Evolutionary conservation across 1,140 invertebrate species (phyloP), one percentile per base, ranked within the genome.

Genomic region (Lasioglossum baleicum): DNA sequence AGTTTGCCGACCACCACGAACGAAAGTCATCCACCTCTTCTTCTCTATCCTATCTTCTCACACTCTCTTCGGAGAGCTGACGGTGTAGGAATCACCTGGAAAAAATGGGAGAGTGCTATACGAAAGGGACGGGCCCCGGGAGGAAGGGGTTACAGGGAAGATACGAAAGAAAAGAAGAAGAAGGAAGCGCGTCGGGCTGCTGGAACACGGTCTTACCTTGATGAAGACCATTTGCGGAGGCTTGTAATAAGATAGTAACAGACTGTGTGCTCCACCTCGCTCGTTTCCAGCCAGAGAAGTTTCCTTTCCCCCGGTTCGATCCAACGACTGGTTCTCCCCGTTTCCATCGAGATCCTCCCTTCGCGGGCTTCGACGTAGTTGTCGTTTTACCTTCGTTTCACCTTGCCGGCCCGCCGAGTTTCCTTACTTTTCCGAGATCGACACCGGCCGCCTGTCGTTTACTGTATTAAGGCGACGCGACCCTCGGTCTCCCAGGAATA

Each of bases 161-260:
- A 22, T 58, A 35, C 67, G 20, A 31, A n/a, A 42, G 35, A 35
- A 51, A 53, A 65, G 60, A 26, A 48, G 66, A 58, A 53, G 74
- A 53, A 82, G 84, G 75, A 64, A 85, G 67, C 63, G 67, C 63
- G 48, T 58, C 75, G 66, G 64, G 70, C 67, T 66, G 73, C 76
- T 85, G 76, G 76, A 84, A 83, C 76, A 88, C 79, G 77, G 76
- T 80, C 68, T 87, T 77, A 80, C 78, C 83, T 87, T 82, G 85
- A 87, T 88, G 84, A 82, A 82, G 76, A 86, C 87, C 88, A 90
- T 90, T 90, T 90, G 87, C 83, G 82, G 86, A 85, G 87, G 65
- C 84, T 80, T 82, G 84, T 81, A 82, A 82, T 86, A 86, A 88
- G 89, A 90, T 90, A 90, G 86, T 82, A 82, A 88, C 86, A 84